Evolutionary conservation across 2,113 vertebrate genomes (phyloP).

Genomic region (Cyanoderma ruficeps): DNA sequence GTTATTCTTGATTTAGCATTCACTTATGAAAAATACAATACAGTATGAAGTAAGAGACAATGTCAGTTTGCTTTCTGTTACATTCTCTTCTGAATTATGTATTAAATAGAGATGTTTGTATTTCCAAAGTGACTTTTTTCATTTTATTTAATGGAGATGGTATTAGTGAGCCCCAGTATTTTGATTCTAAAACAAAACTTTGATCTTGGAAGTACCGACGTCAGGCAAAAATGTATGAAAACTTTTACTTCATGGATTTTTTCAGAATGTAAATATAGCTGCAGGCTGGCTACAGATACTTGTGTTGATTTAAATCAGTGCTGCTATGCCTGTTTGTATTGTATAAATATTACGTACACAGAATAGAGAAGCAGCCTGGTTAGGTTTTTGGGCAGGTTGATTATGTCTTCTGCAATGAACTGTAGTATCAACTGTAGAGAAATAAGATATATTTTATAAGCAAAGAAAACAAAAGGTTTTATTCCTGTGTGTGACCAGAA

Average conservation of each 20-base stretch:
- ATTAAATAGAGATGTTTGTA: background rate
- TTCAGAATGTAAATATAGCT: background rate
- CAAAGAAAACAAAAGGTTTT: background rate
- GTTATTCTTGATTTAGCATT: background rate
- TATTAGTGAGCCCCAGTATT: background rate
- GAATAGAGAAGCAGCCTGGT: background rate
- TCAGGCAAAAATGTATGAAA: background rate
- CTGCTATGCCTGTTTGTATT: background rate
- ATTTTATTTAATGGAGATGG: background rate
- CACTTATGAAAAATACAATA: background rate
- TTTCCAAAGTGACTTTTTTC: background rate
- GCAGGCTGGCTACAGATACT: background rate
- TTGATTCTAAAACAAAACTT: background rate
- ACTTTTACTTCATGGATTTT: background rate
- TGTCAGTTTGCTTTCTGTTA: background rate
- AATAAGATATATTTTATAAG: background rate
- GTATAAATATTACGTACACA: background rate
- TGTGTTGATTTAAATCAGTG: background rate
- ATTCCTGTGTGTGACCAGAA: background rate
- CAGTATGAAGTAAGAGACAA: background rate
- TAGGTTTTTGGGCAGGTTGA: background rate
- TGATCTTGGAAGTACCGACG: background rate
- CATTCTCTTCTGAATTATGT: background rate
- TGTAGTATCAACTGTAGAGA: background rate
- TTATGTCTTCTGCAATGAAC: background rate